Conservation (phyloP, 2,888 invertebrate species). For the Heliconius ismenius region DNA sequence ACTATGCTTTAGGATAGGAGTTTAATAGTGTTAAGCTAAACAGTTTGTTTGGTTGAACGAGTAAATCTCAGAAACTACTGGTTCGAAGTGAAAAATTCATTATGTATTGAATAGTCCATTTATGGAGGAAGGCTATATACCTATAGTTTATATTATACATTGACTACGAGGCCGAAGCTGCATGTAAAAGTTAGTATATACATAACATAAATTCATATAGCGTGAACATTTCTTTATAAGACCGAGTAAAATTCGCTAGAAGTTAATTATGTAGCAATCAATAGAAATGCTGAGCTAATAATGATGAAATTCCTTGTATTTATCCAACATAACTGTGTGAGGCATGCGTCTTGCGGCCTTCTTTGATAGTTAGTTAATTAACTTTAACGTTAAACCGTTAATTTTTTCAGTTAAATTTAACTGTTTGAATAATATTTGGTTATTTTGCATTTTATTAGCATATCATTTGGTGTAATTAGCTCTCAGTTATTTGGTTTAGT, state of each 20-base stretch:
- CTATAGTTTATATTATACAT: no score
- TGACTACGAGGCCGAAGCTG: not conserved
- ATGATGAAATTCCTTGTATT: conserved; percentile 30
- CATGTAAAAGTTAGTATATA: not conserved
- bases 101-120: no score
- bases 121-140: no score
- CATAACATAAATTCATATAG: not conserved
- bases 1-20: no score
- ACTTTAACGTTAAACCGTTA: conserved; percentile 7
- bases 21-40: not conserved
- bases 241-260: conserved; percentile 24
- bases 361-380: conserved; percentile 25
- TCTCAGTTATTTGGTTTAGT: no score
- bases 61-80: not conserved
- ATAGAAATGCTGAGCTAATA: conserved; percentile 37
- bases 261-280: conserved; percentile 31
- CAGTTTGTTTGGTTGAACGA: not conserved
- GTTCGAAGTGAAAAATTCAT: not conserved
- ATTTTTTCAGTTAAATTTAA: conserved; percentile 22
- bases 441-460: conserved; percentile 22
- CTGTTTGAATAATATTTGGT: conserved; percentile 12
- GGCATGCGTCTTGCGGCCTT: conserved; percentile 22
- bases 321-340: conserved; percentile 20
- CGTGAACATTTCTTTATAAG: not conserved
- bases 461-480: not conserved